phyloP scores from a whole-genome alignment of 2,113 vertebrate genomes.

The Podarcis raffonei region DNA sequence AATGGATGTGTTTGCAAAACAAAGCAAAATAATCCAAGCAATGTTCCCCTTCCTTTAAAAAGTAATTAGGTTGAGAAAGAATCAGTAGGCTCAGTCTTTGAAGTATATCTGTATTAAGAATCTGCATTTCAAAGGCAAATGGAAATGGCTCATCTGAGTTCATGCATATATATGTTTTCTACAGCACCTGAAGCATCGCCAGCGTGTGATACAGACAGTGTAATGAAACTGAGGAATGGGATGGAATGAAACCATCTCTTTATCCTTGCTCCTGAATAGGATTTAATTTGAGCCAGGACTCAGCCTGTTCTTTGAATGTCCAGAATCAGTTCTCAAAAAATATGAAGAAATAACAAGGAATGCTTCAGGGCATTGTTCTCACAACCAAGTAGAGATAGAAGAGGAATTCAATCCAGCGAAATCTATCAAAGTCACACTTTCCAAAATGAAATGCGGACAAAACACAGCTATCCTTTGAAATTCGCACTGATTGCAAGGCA shows the following conservation, averaged over 20 bases:
- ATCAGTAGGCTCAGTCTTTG: slow-evolving; percentile 10
- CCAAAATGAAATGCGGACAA: no score
- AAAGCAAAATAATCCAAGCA: not conserved
- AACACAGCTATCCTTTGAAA: no score
- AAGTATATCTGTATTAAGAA: slow-evolving; percentile 25
- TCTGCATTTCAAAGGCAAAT: slow-evolving; percentile 45
- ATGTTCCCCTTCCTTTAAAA: slow-evolving; percentile 6
- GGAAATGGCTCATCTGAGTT: slow-evolving; percentile 16
- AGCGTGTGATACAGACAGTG: not conserved
- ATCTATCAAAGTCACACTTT: no score
- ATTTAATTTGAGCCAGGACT: not conserved
- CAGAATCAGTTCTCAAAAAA: not conserved
- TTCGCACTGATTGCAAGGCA: no score
- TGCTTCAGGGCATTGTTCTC: not conserved
- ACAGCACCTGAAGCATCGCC: slow-evolving; percentile 2
- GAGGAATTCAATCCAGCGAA: no score
- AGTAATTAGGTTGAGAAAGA: slow-evolving; percentile 40
- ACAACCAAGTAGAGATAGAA: not conserved
- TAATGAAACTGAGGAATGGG: not conserved
- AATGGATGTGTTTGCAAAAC: not conserved
- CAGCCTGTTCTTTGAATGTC: not conserved
- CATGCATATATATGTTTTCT: slow-evolving; percentile 12
- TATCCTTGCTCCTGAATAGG: not conserved
- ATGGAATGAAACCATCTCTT: not conserved
- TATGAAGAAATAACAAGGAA: not conserved